Conservation (phyloP, 2,888 invertebrate genomes). For the Pollenia angustigena region DNA sequence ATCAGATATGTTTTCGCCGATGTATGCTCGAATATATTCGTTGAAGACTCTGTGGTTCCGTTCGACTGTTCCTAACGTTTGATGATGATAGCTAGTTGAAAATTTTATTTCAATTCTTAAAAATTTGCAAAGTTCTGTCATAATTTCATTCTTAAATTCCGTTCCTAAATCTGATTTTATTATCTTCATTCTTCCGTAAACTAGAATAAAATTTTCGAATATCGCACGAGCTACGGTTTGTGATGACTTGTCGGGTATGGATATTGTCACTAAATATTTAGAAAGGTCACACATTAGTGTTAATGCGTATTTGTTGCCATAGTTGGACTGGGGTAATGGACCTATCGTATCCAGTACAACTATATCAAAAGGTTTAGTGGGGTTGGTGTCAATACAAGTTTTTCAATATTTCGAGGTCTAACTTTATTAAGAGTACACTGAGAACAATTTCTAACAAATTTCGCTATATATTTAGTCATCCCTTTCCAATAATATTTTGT, state of each 20-base stretch:
- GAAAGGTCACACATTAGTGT: conserved; percentile 17
- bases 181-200: no score
- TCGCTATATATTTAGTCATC: conserved; percentile 9
- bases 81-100: conserved; percentile 39
- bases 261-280: conserved; percentile 8
- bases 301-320: conserved; percentile 29
- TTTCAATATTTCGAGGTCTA: conserved; percentile 47
- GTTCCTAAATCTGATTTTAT: conserved; percentile 42
- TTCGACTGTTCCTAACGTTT: conserved; percentile 24
- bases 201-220: conserved; percentile 34
- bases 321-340: neutral
- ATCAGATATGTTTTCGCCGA: no score
- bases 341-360: neutral
- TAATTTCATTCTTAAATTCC: conserved; percentile 50
- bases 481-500: conserved; percentile 20
- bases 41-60: conserved; percentile 16
- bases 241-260: conserved; percentile 15
- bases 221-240: conserved; percentile 11
- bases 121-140: conserved; percentile 20
- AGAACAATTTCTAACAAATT: no score
- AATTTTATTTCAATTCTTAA: conserved; percentile 27
- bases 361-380: conserved; percentile 60
- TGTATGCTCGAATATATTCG: no score
- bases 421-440: conserved; percentile 34
- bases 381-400: conserved; percentile 61